phyloP scores from a whole-genome alignment of 2,113 vertebrate species.

The Channa maculata region DNA sequence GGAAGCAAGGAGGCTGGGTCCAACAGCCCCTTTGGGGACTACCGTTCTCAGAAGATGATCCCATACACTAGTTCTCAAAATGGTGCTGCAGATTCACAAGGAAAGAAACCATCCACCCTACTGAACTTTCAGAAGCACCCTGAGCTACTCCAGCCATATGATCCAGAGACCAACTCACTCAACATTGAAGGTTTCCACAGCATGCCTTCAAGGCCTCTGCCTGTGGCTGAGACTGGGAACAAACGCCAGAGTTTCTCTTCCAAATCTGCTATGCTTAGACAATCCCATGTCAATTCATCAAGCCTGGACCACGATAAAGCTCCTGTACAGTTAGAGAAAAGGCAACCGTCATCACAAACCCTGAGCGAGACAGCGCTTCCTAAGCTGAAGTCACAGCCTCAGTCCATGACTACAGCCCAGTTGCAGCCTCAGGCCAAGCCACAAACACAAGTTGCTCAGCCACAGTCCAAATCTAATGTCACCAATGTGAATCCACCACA shows the following conservation, averaged over 20 bases:
- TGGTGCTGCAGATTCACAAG: slow-evolving; percentile 67
- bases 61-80: slow-evolving; percentile 76
- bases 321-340: slow-evolving; percentile 39
- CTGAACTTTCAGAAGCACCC: slow-evolving; percentile 94
- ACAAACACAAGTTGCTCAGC: slow-evolving; percentile 46
- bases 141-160: slow-evolving; percentile 92
- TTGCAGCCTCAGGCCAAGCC: slow-evolving; percentile 57
- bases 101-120: slow-evolving; percentile 78
- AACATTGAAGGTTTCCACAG: slow-evolving; percentile 74
- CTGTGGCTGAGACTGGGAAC: slow-evolving; percentile 66
- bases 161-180: slow-evolving; percentile 87
- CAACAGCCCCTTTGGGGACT: slow-evolving; percentile 82
- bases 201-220: slow-evolving; percentile 66
- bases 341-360: slow-evolving; percentile 27
- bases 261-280: slow-evolving; percentile 63
- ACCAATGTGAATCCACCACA: slow-evolving; percentile 54
- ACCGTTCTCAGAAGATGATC: slow-evolving; percentile 80
- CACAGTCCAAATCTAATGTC: slow-evolving; percentile 62
- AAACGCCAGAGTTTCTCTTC: slow-evolving; percentile 71
- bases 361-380: slow-evolving; percentile 34
- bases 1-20: slow-evolving; percentile 69
- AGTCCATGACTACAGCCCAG: slow-evolving; percentile 41
- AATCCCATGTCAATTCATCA: slow-evolving; percentile 51
- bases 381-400: slow-evolving; percentile 47
- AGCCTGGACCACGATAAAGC: slow-evolving; percentile 72